A percentile compares a stretch with the other conserved stretches of the same genome.
phyloP scores from a whole-genome alignment of 2,888 invertebrate species.

The Osmoderma eremita region DNA sequence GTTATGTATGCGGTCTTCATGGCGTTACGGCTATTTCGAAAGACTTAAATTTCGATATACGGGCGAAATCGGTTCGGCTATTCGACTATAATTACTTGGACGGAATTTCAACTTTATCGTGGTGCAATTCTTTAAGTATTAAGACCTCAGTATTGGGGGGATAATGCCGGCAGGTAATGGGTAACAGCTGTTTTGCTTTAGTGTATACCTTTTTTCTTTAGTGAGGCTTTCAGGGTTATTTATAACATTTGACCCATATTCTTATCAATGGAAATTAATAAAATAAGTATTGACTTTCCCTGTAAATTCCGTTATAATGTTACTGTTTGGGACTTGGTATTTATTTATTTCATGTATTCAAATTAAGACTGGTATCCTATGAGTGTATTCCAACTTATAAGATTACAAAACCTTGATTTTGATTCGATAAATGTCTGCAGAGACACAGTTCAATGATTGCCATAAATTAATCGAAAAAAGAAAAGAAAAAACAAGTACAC shows the following conservation, averaged over 20 bases:
- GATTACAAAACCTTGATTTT: not conserved
- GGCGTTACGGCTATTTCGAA: conserved; percentile 52
- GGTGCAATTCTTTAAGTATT: conserved; percentile 18
- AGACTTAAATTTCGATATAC: conserved; percentile 53
- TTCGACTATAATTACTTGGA: not conserved
- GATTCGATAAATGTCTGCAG: not conserved
- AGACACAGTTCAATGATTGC: conserved; percentile 21
- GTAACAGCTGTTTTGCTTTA: conserved; percentile 46
- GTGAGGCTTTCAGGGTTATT: conserved; percentile 35
- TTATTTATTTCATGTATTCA: conserved; percentile 3
- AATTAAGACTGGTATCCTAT: not conserved
- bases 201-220: conserved; percentile 31
- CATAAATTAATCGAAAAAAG: conserved; percentile 2
- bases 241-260: conserved; percentile 43
- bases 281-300: not conserved
- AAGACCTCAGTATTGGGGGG: not conserved
- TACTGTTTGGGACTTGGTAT: not conserved
- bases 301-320: no score
- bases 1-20: conserved; percentile 43
- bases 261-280: conserved; percentile 19
- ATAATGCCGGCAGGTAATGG: conserved; percentile 33
- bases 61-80: conserved; percentile 41
- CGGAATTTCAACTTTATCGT: conserved; percentile 17
- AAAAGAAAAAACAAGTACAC: conserved; percentile 5
- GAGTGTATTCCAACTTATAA: not conserved